Percentiles rank a stretch among this genome's conserved stretches.
These are phyloP conservation scores for Festucalex cinctus DNA, from an alignment of 2,113 vertebrate genomes.

Conservation along the genomic window DNA sequence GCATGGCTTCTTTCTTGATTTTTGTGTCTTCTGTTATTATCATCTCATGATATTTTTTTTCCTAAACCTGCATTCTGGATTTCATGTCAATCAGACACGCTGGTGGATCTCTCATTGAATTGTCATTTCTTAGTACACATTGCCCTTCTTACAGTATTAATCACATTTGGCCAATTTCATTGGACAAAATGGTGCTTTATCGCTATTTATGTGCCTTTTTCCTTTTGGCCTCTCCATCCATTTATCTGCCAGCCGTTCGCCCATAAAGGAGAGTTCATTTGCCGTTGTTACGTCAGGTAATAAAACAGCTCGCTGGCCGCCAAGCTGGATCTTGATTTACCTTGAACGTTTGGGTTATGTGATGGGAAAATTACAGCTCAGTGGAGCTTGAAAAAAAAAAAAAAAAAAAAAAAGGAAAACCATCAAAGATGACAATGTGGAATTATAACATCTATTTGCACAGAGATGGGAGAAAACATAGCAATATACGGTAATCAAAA, in stretches of 20 bases:
- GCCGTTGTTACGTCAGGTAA: neutral
- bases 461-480: neutral
- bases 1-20: no score
- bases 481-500: neutral
- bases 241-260: neutral
- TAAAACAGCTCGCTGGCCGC: neutral
- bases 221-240: neutral
- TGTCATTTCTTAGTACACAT: neutral
- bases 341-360: neutral
- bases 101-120: neutral
- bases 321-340: neutral
- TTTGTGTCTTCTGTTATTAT: no score
- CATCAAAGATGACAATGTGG: neutral
- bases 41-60: no score
- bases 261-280: neutral
- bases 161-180: neutral
- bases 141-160: neutral
- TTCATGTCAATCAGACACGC: neutral
- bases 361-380: neutral
- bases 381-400: neutral
- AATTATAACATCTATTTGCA: neutral
- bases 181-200: neutral
- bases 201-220: neutral
- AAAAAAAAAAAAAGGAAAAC: neutral
- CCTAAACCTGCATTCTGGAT: no score